Percentiles rank a stretch among this genome's conserved stretches.
Conservation (phyloP, 2,888 invertebrate genomes). For the Drosophila kanekoi region DNA sequence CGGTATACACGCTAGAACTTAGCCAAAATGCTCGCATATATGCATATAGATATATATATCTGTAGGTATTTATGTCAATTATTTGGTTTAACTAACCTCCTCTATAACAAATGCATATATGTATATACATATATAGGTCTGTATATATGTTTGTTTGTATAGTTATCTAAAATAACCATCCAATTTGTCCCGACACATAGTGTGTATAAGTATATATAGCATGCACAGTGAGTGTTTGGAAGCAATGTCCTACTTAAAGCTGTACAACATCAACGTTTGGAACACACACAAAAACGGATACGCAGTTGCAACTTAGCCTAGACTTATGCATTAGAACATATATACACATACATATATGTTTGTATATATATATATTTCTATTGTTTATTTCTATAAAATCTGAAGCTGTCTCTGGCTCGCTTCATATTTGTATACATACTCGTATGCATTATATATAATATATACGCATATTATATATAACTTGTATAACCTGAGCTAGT, state of each 20-base stretch:
- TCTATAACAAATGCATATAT: constrained; percentile 33
- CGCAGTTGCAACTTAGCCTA: constrained; percentile 49
- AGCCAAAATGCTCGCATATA: constrained; percentile 33
- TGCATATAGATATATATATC: constrained; percentile 31
- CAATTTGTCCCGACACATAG: constrained; percentile 7
- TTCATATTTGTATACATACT: constrained; percentile 28
- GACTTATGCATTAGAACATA: constrained; percentile 30
- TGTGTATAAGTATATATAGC: constrained; percentile 12
- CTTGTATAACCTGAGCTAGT: constrained; percentile 80
- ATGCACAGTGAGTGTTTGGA: constrained; percentile 33
- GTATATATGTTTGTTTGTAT: constrained; percentile 37
- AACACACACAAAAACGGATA: constrained; percentile 27
- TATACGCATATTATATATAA: constrained; percentile 43
- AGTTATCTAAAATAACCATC: constrained; percentile 58
- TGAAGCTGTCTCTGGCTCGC: constrained; percentile 30
- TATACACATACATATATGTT: constrained; percentile 8
- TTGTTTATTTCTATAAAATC: constrained; percentile 29
- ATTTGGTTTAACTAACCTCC: constrained; percentile 14
- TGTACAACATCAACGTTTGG: constrained; percentile 48
- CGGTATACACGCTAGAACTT: constrained; percentile 75
- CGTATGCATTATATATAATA: constrained; percentile 11
- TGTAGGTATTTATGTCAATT: constrained; percentile 32
- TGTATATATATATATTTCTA: constrained; percentile 5
- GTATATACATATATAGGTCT: constrained; percentile 28
- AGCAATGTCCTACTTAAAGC: constrained; percentile 44